These are phyloP conservation scores for Odontothrips loti DNA, from an alignment of 2,888 invertebrate species.

Conservation along the genomic window DNA sequence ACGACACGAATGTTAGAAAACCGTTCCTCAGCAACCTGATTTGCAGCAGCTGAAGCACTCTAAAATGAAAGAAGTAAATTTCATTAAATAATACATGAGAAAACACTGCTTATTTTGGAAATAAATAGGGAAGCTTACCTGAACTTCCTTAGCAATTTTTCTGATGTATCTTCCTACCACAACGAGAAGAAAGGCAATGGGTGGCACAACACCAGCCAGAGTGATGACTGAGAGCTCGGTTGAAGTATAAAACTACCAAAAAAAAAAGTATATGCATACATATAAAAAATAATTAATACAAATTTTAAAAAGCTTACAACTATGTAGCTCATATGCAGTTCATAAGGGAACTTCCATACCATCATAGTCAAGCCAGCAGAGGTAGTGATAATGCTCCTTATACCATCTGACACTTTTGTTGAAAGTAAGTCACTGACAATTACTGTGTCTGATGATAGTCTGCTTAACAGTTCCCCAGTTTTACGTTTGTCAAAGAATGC, in stretches of 20 bases:
- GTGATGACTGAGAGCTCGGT: slow-evolving; percentile 64
- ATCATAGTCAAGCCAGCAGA: slow-evolving; percentile 88
- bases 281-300: background rate
- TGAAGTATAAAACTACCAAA: slow-evolving; percentile 79
- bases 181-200: slow-evolving; percentile 78
- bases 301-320: background rate
- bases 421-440: slow-evolving; percentile 89
- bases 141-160: slow-evolving; percentile 73
- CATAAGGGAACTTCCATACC: slow-evolving; percentile 54
- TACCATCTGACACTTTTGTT: slow-evolving; percentile 90
- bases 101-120: slow-evolving; percentile 41
- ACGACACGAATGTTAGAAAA: slow-evolving; percentile 90
- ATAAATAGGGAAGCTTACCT: slow-evolving; percentile 58
- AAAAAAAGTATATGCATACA: too few relatives aligned
- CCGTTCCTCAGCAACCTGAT: slow-evolving; percentile 82
- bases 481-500: slow-evolving; percentile 87
- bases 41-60: slow-evolving; percentile 55
- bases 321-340: background rate
- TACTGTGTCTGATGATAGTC: slow-evolving; percentile 80
- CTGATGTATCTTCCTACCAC: slow-evolving; percentile 79
- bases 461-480: slow-evolving; percentile 88
- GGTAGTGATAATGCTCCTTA: slow-evolving; percentile 82
- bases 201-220: slow-evolving; percentile 83
- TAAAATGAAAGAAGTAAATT: slow-evolving; percentile 41
- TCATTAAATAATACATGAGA: background rate